Base-by-base conservation (phyloP, 2,888 invertebrate genomes). In the Spodoptera picta region DNA sequence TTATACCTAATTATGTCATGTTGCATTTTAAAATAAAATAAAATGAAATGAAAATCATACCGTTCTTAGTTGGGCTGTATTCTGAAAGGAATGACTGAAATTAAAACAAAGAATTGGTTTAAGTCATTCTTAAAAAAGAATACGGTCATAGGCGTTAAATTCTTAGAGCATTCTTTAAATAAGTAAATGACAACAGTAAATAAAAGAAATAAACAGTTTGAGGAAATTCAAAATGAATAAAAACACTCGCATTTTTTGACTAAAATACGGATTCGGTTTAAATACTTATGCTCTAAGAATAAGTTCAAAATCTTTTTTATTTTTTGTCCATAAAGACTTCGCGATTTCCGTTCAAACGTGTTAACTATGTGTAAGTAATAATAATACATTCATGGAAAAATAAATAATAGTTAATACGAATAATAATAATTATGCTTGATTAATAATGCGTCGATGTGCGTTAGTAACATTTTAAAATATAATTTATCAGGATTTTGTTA, bases 281-380 rank as follows among this genome's bases (percentile, higher is more conserved):
- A 27, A 27, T 27, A 36, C 6, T 36, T 11, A 42, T n/a, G 23
- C 36, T 62, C 31, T 66, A 49, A 50, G 62, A 66, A 50, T 53
- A 24, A 36, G 45, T 23, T 11, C 27, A 2, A 31, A 31, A 31
- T 31, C 31, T 10, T 50, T 24, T 48, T n/a, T 10, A 47, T 51
- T 54, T 50, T 47, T 51, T 44, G 23, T 69, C 59, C 43, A 50
- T n/a, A 53, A 58, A 69, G 73, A 65, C 66, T 69, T 66, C n/a
- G 41, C 12, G 23, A 54, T 54, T 73, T 59, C 59, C 59, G 73
- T 69, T 69, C 59, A 44, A 44, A 65, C 58, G 27, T 69, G 69
- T 69, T 73, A 73, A 51, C 69, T 69, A 69, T 54, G 69, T 69
- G 11, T 69, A 69, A 73, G 69, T 58, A 47, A 54, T 47, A 47